Conservation (phyloP, 2,797 vertebrate genomes). For the Crenichthys baileyi region DNA sequence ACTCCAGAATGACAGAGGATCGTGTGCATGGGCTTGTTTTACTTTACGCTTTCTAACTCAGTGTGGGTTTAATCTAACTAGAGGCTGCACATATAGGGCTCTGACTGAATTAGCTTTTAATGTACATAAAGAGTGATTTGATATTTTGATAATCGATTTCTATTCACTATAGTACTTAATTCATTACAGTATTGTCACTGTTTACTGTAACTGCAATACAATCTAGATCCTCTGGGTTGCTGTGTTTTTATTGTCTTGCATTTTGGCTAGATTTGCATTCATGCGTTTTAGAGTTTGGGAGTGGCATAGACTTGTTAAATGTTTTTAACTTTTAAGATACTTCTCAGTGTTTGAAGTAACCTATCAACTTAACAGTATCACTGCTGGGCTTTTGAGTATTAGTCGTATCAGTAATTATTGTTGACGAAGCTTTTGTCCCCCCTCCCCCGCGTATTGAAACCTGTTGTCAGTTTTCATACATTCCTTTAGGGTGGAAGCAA, state of each 20-base stretch:
- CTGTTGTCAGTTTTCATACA: constrained; percentile 93
- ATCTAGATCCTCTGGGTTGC: constrained; percentile 87
- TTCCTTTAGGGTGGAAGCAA: constrained; percentile 94
- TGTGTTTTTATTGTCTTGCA: constrained; percentile 82
- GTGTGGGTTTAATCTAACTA: constrained; percentile 66
- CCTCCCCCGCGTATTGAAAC: constrained; percentile 74
- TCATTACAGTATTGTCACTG: constrained; percentile 91
- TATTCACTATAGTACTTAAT: constrained; percentile 87
- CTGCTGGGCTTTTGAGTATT: constrained; percentile 92
- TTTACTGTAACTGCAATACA: constrained; percentile 94
- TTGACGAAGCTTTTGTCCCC: constrained; percentile 79
- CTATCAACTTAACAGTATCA: constrained; percentile 73
- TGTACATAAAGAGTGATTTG: constrained; percentile 89
- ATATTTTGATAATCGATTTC: constrained; percentile 91
- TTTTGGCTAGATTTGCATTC: constrained; percentile 80
- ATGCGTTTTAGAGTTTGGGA: constrained; percentile 84
- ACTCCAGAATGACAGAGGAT: constrained; percentile 61
- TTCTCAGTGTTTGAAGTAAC: constrained; percentile 92
- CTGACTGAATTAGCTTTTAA: constrained; percentile 87
- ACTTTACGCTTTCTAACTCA: constrained; percentile 62
- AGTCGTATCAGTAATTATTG: constrained; percentile 88
- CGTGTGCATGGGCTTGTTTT: constrained; percentile 39
- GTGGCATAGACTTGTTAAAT: constrained; percentile 85
- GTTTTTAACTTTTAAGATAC: constrained; percentile 85
- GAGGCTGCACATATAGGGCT: constrained; percentile 83